These are phyloP conservation scores for Potamilus streckersoni DNA, from an alignment of 1,140 invertebrate species.

Conservation along the genomic window DNA sequence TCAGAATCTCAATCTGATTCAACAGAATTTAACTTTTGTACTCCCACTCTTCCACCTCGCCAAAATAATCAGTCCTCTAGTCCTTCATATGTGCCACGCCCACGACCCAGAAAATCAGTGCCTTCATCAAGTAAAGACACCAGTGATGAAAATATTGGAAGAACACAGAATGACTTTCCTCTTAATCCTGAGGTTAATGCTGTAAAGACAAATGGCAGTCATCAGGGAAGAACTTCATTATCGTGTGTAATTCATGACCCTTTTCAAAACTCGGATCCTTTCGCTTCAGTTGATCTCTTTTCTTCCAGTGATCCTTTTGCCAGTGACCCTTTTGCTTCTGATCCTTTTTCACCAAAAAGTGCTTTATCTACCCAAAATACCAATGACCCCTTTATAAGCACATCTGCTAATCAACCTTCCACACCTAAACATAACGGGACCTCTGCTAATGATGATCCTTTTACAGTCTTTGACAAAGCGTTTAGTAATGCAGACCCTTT, in stretches of 20 bases:
- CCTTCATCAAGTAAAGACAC: no score
- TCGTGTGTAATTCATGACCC: slow-evolving; percentile 11
- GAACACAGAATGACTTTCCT: no score
- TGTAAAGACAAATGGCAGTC: no score
- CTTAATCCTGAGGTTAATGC: no score
- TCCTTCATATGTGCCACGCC: slow-evolving; percentile 22
- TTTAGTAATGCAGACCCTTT: slow-evolving; percentile 22
- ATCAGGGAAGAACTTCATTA: no score
- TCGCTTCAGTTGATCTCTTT: slow-evolving; percentile 44
- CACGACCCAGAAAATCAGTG: slow-evolving; percentile 20
- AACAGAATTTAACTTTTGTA: background rate
- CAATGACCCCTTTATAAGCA: slow-evolving; percentile 25
- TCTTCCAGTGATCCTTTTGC: slow-evolving; percentile 37
- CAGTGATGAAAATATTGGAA: no score
- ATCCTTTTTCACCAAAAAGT: slow-evolving; percentile 16
- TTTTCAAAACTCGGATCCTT: slow-evolving; percentile 27
- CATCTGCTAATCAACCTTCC: slow-evolving; percentile 6
- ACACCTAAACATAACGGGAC: background rate
- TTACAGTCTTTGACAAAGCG: slow-evolving; percentile 42
- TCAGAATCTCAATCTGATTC: slow-evolving; percentile 9
- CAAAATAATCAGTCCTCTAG: slow-evolving; percentile 8
- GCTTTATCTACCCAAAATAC: background rate
- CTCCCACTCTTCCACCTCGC: slow-evolving; percentile 31
- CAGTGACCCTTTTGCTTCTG: slow-evolving; percentile 38
- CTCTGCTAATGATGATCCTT: slow-evolving; percentile 31